Percentiles rank a stretch among this genome's conserved stretches.
These are phyloP conservation scores for Urophycis tenuis DNA, from an alignment of 2,797 vertebrate genomes.

Conservation along the genomic window DNA sequence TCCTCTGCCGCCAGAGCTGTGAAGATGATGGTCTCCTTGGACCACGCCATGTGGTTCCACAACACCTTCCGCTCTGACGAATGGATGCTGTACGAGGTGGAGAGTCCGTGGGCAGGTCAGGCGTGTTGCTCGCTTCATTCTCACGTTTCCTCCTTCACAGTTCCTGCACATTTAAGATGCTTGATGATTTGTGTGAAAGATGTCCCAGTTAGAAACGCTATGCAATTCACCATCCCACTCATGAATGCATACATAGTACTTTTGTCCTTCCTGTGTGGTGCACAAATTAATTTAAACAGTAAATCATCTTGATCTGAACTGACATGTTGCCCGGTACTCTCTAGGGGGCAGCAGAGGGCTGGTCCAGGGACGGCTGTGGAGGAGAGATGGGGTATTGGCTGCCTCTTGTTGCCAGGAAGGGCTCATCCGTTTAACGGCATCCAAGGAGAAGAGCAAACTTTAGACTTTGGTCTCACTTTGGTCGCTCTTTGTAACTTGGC, in stretches of 20 bases:
- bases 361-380: conserved; percentile 90
- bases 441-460: conserved; percentile 70
- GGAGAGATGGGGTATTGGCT: conserved; percentile 84
- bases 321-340: neutral
- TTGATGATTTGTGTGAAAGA: neutral
- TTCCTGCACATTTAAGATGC: neutral
- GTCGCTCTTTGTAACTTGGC: no score
- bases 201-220: neutral
- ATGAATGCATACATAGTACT: neutral
- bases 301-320: neutral
- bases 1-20: conserved; percentile 64
- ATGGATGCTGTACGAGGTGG: conserved; percentile 95
- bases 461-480: conserved; percentile 47
- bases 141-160: neutral
- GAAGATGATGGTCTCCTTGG: conserved; percentile 79
- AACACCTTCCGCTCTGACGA: conserved; percentile 85
- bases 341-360: conserved; percentile 82
- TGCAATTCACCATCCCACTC: neutral
- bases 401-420: conserved; percentile 88
- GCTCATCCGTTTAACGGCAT: conserved; percentile 62
- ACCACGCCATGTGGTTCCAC: conserved; percentile 98
- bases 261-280: neutral
- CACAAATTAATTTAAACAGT: neutral
- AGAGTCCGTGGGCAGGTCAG: conserved; percentile 91
- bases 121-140: neutral